These are phyloP conservation scores for Hydrochoerus hydrochaeris DNA, from an alignment of 2,113 vertebrate species.

Conservation along the genomic window DNA sequence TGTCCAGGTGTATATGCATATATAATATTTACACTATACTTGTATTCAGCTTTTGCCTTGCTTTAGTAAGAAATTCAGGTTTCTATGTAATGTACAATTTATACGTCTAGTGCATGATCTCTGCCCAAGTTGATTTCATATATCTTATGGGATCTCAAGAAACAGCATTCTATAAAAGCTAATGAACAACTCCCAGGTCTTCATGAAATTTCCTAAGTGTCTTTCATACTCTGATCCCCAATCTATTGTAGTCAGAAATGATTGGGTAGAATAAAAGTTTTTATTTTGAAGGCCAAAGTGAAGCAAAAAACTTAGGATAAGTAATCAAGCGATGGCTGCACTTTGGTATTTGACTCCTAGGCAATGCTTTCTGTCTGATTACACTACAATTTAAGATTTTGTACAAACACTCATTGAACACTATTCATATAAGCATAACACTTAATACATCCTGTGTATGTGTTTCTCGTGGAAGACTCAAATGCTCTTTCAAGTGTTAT, in stretches of 20 bases:
- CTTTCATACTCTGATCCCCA: neutral
- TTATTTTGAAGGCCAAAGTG: constrained; percentile 33
- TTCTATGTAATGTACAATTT: constrained; percentile 52
- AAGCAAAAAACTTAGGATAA: neutral
- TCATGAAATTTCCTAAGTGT: constrained; percentile 51
- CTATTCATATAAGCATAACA: neutral
- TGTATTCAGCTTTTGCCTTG: neutral
- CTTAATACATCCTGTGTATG: neutral
- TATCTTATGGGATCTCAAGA: constrained; percentile 8
- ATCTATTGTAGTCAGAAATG: neutral
- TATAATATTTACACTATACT: neutral
- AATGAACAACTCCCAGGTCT: constrained; percentile 21
- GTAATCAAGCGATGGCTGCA: neutral
- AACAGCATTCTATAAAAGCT: constrained; percentile 54
- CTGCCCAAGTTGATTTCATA: constrained; percentile 43
- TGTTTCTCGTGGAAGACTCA: neutral
- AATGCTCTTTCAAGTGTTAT: neutral
- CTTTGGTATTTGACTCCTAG: neutral
- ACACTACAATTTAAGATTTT: constrained; percentile 13
- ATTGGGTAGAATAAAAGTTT: neutral
- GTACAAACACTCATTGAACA: neutral
- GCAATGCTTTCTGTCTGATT: constrained; percentile 17
- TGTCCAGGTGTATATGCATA: neutral
- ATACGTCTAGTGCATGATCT: constrained; percentile 16
- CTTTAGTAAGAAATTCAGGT: constrained; percentile 49